phyloP scores from a whole-genome alignment of 2,113 vertebrate species.

The Rhabdomys dilectus region DNA sequence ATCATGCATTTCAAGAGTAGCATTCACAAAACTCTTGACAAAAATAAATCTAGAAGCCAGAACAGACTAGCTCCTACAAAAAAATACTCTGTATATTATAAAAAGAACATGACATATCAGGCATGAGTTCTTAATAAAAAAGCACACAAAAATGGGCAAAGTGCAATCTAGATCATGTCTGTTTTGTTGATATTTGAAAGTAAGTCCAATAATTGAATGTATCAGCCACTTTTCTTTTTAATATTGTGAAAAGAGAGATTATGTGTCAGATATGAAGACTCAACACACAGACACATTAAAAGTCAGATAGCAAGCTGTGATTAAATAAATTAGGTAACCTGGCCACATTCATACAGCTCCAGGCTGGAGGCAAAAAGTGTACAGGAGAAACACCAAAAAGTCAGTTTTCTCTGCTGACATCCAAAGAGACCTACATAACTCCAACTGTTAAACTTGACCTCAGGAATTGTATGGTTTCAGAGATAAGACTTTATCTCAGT shows the following conservation, averaged over 20 bases:
- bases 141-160: neutral
- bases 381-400: neutral
- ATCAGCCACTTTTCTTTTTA: neutral
- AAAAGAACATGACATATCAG: neutral
- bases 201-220: neutral
- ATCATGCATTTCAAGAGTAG: constrained; percentile 40
- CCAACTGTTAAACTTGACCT: neutral
- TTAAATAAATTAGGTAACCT: neutral
- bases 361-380: neutral
- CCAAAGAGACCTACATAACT: neutral
- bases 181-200: neutral
- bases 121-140: neutral
- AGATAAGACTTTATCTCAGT: neutral
- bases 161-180: neutral
- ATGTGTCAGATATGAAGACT: neutral
- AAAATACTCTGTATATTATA: neutral
- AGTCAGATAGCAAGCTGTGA: neutral
- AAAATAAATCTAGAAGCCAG: constrained; percentile 21
- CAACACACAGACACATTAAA: neutral
- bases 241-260: neutral
- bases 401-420: neutral
- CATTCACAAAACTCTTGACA: neutral
- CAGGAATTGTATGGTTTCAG: neutral
- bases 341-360: neutral
- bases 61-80: constrained; percentile 18